phyloP scores from a whole-genome alignment of 2,888 invertebrate genomes.

The Xanthorhoe spadicearia region DNA sequence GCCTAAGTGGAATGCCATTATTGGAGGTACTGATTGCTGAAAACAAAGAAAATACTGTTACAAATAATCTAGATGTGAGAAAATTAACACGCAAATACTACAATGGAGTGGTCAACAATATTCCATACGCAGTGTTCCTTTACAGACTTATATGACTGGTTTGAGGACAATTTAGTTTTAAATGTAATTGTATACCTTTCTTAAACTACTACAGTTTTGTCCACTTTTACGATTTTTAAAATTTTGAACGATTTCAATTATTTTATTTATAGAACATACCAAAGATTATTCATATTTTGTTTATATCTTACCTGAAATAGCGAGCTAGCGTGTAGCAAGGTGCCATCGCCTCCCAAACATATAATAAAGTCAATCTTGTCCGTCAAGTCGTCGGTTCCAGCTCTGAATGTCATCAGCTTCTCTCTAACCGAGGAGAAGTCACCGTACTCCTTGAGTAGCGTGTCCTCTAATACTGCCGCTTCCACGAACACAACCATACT shows the following conservation, averaged over 20 bases:
- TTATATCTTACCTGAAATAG: conserved; percentile 86
- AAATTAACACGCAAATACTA: conserved; percentile 9
- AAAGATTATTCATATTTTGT: not conserved
- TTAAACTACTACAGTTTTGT: too few relatives aligned
- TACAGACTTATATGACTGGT: too few relatives aligned
- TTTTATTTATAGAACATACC: too few relatives aligned
- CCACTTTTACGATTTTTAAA: too few relatives aligned
- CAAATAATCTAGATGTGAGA: conserved; percentile 1
- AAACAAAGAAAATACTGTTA: conserved; percentile 39
- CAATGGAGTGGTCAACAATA: not conserved
- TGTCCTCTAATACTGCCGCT: conserved; percentile 94
- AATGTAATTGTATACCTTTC: too few relatives aligned
- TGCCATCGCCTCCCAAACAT: conserved; percentile 98
- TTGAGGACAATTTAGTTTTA: too few relatives aligned
- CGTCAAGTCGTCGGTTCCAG: conserved; percentile 96
- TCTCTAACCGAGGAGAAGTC: conserved; percentile 91
- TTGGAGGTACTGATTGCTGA: conserved; percentile 98
- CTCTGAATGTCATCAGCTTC: conserved; percentile 93
- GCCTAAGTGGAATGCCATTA: conserved; percentile 99
- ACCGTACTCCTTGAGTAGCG: conserved; percentile 89
- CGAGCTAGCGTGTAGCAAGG: conserved; percentile 96
- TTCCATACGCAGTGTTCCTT: not conserved
- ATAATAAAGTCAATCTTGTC: conserved; percentile 99
- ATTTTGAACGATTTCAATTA: too few relatives aligned
- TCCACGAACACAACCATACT: conserved; percentile 98